A percentile compares a stretch with the other conserved stretches of the same genome.
Conservation (phyloP, 2,888 invertebrate species). For the Drosophila nigritarsus region DNA sequence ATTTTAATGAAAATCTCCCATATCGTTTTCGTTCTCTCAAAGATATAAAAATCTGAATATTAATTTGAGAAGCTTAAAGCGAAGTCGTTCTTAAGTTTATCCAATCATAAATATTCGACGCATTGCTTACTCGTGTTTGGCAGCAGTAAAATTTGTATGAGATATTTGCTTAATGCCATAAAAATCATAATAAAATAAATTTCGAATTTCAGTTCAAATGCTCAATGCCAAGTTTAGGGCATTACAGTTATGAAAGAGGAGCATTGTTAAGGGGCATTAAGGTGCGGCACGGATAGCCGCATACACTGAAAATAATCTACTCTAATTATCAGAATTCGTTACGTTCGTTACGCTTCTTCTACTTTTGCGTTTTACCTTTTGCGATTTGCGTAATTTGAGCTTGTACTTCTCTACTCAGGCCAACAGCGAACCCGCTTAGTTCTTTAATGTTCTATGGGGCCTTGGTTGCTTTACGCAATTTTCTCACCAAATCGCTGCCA, state of each 20-base stretch:
- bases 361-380: background rate
- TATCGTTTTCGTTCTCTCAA: background rate
- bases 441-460: constrained; percentile 30
- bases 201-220: background rate
- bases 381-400: background rate
- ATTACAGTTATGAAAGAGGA: background rate
- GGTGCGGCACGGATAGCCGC: background rate
- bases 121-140: background rate
- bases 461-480: constrained; percentile 64
- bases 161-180: constrained; percentile 1
- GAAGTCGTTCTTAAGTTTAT: background rate
- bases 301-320: constrained; percentile 10
- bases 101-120: background rate
- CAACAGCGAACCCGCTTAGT: constrained; percentile 4
- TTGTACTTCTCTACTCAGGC: background rate
- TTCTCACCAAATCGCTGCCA: constrained; percentile 49
- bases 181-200: constrained; percentile 1
- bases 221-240: background rate
- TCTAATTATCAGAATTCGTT: constrained; percentile 18
- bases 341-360: constrained; percentile 16
- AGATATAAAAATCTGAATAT: background rate
- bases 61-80: background rate
- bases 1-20: background rate
- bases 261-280: background rate
- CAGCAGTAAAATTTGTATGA: background rate